Conservation (phyloP, 1,140 invertebrate species). For the Brachionus calyciflorus region DNA sequence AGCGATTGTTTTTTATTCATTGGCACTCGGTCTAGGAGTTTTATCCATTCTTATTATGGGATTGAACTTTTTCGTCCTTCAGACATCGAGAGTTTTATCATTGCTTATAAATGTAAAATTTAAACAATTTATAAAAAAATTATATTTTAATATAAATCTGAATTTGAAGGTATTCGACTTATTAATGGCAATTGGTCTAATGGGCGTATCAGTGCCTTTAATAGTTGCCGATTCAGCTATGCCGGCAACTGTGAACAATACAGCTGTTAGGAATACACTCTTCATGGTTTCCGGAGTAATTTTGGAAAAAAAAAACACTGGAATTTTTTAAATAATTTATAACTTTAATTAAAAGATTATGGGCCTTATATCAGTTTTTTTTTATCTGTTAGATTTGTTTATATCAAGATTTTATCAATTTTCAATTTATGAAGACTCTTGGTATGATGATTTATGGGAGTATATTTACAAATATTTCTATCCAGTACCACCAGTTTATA, state of each 20-base stretch:
- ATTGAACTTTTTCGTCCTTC: not conserved
- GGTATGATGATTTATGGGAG: slow-evolving; percentile 31
- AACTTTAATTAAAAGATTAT: not conserved
- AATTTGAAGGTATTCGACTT: slow-evolving; percentile 20
- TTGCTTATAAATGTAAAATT: slow-evolving; percentile 24
- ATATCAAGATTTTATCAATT: slow-evolving; percentile 30
- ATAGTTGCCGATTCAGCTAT: not conserved
- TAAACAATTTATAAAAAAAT: not conserved
- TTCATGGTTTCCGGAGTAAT: slow-evolving; percentile 5
- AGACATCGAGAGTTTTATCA: slow-evolving; percentile 1
- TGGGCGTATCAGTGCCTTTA: not conserved
- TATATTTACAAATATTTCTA: slow-evolving; percentile 31
- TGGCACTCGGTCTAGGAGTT: not conserved
- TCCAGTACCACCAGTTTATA: slow-evolving; percentile 10
- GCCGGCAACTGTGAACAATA: not conserved
- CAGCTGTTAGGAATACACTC: not conserved
- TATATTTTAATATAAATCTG: not conserved
- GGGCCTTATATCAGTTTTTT: not conserved
- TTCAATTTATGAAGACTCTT: slow-evolving; percentile 24
- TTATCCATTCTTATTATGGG: not conserved
- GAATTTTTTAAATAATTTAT: not conserved
- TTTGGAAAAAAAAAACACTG: not conserved
- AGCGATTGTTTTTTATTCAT: slow-evolving; percentile 7
- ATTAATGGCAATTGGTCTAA: slow-evolving; percentile 5
- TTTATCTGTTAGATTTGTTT: slow-evolving; percentile 15